Conservation (phyloP, 2,888 invertebrate species). For the Theretra japonica region DNA sequence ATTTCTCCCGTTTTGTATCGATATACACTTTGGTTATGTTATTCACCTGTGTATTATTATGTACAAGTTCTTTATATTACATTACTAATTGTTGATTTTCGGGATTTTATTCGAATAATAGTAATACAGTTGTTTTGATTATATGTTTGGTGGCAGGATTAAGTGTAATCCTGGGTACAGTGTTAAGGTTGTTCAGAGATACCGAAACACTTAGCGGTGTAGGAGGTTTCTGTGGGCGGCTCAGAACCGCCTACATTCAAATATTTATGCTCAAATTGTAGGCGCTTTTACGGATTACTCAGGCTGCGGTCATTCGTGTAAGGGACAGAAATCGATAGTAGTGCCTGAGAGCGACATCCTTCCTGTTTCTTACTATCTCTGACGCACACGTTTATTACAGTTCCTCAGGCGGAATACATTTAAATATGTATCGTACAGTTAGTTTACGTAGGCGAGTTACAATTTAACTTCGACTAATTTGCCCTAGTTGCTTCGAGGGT, state of each 20-base stretch:
- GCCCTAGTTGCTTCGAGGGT: no score
- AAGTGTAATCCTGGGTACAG: neutral
- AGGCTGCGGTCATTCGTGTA: slow-evolving; percentile 19
- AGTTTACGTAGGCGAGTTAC: neutral
- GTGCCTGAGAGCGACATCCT: neutral
- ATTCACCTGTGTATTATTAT: neutral
- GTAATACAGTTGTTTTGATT: neutral
- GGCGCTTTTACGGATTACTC: slow-evolving; percentile 19
- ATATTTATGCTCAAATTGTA: slow-evolving; percentile 16
- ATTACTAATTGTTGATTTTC: no score
- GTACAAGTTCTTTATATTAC: neutral
- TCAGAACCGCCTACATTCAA: neutral
- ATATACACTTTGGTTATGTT: neutral
- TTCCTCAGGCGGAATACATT: neutral
- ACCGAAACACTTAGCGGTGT: neutral
- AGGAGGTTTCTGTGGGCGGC: neutral
- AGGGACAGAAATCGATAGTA: slow-evolving; percentile 29
- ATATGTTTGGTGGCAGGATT: no score
- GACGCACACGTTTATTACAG: neutral
- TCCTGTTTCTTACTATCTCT: neutral
- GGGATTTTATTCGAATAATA: no score
- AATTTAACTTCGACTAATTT: neutral
- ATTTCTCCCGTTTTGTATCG: neutral
- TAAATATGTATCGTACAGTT: neutral
- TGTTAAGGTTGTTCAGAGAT: neutral